These are phyloP conservation scores for Alca torda DNA, from an alignment of 2,797 vertebrate species.

Conservation along the genomic window DNA sequence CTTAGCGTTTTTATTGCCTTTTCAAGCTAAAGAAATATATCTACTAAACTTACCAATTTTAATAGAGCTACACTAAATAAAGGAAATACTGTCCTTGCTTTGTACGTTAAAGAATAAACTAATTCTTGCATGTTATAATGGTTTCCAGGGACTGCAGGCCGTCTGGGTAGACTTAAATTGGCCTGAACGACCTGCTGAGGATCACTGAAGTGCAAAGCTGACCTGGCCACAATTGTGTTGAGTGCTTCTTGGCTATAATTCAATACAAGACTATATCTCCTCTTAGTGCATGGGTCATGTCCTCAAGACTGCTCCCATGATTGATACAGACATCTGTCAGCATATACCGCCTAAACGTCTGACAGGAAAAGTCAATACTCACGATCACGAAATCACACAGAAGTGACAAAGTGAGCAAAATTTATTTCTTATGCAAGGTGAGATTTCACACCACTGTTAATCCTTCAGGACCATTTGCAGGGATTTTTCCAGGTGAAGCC, in stretches of 20 bases:
- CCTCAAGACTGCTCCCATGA: background rate
- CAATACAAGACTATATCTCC: background rate
- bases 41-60: background rate
- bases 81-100: background rate
- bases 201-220: conserved; percentile 12
- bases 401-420: background rate
- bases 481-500: background rate
- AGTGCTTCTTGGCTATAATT: background rate
- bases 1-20: background rate
- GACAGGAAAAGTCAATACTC: conserved; percentile 10
- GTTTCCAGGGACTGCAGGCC: background rate
- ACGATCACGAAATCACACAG: background rate
- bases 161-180: background rate
- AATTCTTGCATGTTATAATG: background rate
- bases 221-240: conserved; percentile 4
- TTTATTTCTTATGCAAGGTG: background rate
- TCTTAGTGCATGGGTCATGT: background rate
- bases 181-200: background rate
- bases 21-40: background rate
- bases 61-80: background rate
- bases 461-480: background rate
- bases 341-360: background rate
- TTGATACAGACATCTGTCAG: conserved; percentile 23
- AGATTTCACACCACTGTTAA: background rate
- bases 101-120: background rate